Evolutionary conservation across 1,140 invertebrate genomes (phyloP).

Genomic region (Drosophila dunni): DNA sequence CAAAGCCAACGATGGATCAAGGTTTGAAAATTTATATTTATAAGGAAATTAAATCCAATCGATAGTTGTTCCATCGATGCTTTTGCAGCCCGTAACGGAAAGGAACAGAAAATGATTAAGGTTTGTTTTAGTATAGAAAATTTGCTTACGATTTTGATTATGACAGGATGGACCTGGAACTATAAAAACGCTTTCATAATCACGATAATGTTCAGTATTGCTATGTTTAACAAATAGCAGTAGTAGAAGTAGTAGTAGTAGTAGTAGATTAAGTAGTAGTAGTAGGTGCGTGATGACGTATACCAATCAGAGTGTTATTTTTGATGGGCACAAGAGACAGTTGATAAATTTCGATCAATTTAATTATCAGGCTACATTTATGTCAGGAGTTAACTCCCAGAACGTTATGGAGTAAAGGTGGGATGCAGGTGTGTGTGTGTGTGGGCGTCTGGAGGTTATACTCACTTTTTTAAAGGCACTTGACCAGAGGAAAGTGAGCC

Average conservation of each 20-base stretch:
- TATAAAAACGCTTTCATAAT: slow-evolving; percentile 91
- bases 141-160: slow-evolving; percentile 84
- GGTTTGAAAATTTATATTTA: no score
- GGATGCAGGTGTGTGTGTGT: no score
- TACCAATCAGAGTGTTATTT: slow-evolving; percentile 57
- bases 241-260: slow-evolving; percentile 27
- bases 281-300: slow-evolving; percentile 50
- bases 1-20: no score
- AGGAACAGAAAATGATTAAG: neutral
- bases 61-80: no score
- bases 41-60: slow-evolving; percentile 9
- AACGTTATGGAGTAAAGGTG: neutral
- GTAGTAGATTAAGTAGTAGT: slow-evolving; percentile 8
- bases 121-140: slow-evolving; percentile 44
- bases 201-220: slow-evolving; percentile 87
- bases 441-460: slow-evolving; percentile 60
- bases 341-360: slow-evolving; percentile 31
- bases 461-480: slow-evolving; percentile 99
- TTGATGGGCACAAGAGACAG: slow-evolving; percentile 44
- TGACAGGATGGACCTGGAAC: slow-evolving; percentile 88
- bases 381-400: neutral
- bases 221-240: slow-evolving; percentile 46
- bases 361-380: slow-evolving; percentile 4
- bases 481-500: slow-evolving; percentile 91
- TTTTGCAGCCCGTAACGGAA: no score